Evolutionary conservation across 2,888 invertebrate species (phyloP), one percentile per base, ranked within the genome.

Genomic region (Agrotis segetum): DNA sequence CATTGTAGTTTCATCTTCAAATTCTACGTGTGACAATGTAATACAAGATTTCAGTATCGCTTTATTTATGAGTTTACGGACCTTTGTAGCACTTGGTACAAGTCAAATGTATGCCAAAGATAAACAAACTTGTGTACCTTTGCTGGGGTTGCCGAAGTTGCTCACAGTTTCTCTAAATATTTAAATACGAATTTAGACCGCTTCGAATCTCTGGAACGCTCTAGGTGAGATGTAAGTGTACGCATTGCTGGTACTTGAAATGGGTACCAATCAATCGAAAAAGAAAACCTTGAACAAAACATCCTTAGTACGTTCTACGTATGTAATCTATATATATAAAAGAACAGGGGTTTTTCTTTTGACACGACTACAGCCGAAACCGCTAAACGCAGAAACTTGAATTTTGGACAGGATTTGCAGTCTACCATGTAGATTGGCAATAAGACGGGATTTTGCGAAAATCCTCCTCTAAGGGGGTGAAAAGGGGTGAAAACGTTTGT

Each of bases 41-140:
- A 11, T 40, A 64, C 67, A 73, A 75, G 74, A 74, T 63, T 80
- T 75, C 67, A 60, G 65, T 65, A 63, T 70, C 68, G 76, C 60
- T 79, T 74, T 77, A 73, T 84, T 78, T 76, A 80, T 74, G 61
- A 83, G 58, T 76, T 71, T 67, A 72, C 68, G 70, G 71, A 74
- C 74, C 76, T 82, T 74, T 66, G 76, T 67, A 69, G 62, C 67
- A 60, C 74, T 78, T 70, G 74, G 77, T 69, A 71, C 70, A 75
- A 84, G 83, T 84, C 77, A 85, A 83, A 83, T 77, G 73, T 83
- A 81, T 81, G 74, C 71, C 74, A 47, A 77, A 83, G 68, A 83
- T 78, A 84, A 81, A 84, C 84, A 81, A 78, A 66, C 76, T 78
- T 78, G 81, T 82, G 76, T 85, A 78, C 81, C 76, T 83, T 75